Conservation (phyloP, 2,797 vertebrate genomes). For the Pelobates cultripes region DNA sequence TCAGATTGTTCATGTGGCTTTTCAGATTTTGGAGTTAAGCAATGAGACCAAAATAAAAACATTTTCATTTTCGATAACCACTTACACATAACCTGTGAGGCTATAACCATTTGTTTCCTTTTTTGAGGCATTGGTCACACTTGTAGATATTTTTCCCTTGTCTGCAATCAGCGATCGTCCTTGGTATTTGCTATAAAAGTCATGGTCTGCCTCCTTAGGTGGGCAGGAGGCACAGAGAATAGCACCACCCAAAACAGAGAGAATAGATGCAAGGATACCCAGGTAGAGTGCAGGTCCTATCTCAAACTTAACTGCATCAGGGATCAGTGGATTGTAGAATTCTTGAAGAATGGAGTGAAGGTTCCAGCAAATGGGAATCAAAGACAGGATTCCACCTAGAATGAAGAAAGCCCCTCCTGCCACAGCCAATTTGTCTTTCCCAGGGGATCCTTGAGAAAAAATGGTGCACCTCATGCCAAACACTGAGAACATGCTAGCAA, state of each 20-base stretch:
- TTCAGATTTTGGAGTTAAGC: neutral
- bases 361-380: slow-evolving; percentile 90
- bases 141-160: slow-evolving; percentile 61
- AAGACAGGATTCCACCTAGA: slow-evolving; percentile 81
- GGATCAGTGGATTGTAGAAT: slow-evolving; percentile 82
- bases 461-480: slow-evolving; percentile 93
- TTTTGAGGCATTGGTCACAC: slow-evolving; percentile 62
- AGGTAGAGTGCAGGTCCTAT: slow-evolving; percentile 90
- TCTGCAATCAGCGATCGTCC: slow-evolving; percentile 54
- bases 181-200: slow-evolving; percentile 71
- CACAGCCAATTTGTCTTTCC: slow-evolving; percentile 83
- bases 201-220: slow-evolving; percentile 58
- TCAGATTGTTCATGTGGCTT: neutral
- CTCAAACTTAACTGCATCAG: slow-evolving; percentile 86
- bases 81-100: slow-evolving; percentile 78
- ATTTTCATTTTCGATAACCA: neutral
- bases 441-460: slow-evolving; percentile 77
- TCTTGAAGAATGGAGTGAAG: slow-evolving; percentile 88
- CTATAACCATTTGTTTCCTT: slow-evolving; percentile 75
- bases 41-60: neutral
- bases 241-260: slow-evolving; percentile 83
- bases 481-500: slow-evolving; percentile 75
- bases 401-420: slow-evolving; percentile 77
- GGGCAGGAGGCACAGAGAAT: slow-evolving; percentile 85
- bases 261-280: slow-evolving; percentile 83